These are phyloP conservation scores for Actinostola sp. DNA, from an alignment of 92 coral and sea anemone species.

Conservation along the genomic window DNA sequence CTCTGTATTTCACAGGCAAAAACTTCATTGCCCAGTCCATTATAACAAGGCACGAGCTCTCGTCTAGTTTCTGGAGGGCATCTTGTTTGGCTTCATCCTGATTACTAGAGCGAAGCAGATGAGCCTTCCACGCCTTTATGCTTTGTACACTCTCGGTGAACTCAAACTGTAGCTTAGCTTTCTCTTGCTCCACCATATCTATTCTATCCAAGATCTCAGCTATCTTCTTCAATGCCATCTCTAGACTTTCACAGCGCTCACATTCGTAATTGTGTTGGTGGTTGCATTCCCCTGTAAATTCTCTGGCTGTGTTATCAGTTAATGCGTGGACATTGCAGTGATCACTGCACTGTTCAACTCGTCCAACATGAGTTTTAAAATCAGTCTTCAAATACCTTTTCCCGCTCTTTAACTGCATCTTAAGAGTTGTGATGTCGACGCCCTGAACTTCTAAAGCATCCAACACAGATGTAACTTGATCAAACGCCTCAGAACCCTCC, in stretches of 20 bases:
- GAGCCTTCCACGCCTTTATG: slow-evolving; percentile 28
- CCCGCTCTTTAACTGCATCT: background rate
- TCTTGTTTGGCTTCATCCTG: slow-evolving; percentile 43
- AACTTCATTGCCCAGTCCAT: slow-evolving; percentile 55
- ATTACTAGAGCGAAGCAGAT: slow-evolving; percentile 24
- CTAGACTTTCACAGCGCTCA: slow-evolving; percentile 18
- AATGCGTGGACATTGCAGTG: slow-evolving; percentile 30
- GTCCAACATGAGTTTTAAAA: slow-evolving; percentile 28
- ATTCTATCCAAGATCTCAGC: background rate
- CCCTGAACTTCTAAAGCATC: slow-evolving; percentile 11
- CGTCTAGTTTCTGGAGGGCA: slow-evolving; percentile 28
- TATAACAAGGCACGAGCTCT: too few relatives aligned
- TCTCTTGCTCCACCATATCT: slow-evolving; percentile 4
- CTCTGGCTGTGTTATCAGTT: slow-evolving; percentile 2
- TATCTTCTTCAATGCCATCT: background rate
- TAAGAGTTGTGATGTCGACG: background rate
- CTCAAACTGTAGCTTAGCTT: slow-evolving; percentile 23
- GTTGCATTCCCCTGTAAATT: slow-evolving; percentile 8
- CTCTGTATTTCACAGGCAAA: slow-evolving; percentile 34
- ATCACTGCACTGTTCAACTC: slow-evolving; percentile 21
- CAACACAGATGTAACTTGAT: slow-evolving; percentile 1
- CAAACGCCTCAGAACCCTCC: slow-evolving; percentile 28
- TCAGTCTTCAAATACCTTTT: slow-evolving; percentile 47
- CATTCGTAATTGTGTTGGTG: slow-evolving; percentile 27
- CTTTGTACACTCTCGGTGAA: slow-evolving; percentile 3